Percentiles rank a stretch among this genome's conserved stretches.
These are phyloP conservation scores for Paedocypris micromegethes DNA, from an alignment of 2,797 vertebrate species.

Conservation along the genomic window DNA sequence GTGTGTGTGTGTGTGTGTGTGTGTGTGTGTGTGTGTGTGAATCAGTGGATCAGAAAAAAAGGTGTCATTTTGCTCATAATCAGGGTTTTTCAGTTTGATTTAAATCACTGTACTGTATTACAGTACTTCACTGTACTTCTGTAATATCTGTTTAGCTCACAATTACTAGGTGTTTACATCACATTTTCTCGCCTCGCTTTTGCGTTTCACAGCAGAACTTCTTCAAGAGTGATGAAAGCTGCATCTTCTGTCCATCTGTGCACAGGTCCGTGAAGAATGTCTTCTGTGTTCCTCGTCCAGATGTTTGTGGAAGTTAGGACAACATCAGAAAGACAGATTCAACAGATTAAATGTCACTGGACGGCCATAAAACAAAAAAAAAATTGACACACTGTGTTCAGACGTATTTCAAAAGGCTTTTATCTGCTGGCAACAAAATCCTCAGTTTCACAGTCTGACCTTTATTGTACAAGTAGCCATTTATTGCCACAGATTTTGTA, in stretches of 20 bases:
- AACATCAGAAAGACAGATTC: conserved; percentile 58
- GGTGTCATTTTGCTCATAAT: too few relatives aligned
- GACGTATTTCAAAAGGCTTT: not conserved
- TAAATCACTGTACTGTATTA: too few relatives aligned
- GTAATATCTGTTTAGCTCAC: too few relatives aligned
- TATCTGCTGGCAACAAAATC: conserved; percentile 6
- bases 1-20: too few relatives aligned
- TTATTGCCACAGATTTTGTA: conserved; percentile 18
- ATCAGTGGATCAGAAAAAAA: too few relatives aligned
- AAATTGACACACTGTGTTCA: conserved; percentile 4
- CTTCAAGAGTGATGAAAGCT: conserved; percentile 15
- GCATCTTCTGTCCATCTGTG: conserved; percentile 22
- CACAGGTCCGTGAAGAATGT: conserved; percentile 28
- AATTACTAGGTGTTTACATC: too few relatives aligned
- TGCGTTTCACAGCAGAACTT: not conserved
- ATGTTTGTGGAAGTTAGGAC: conserved; percentile 53
- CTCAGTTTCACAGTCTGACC: conserved; percentile 22
- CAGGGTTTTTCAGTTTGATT: too few relatives aligned
- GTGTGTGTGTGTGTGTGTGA: too few relatives aligned
- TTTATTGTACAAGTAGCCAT: conserved; percentile 29
- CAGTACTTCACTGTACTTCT: too few relatives aligned
- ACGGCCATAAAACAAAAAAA: conserved; percentile 16
- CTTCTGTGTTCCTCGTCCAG: conserved; percentile 42
- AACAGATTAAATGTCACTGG: conserved; percentile 53
- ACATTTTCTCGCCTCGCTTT: too few relatives aligned